Percentiles rank a stretch among this genome's conserved stretches.
These are phyloP conservation scores for Dasypogon diadema DNA, from an alignment of 2,888 invertebrate species.

Conservation along the genomic window DNA sequence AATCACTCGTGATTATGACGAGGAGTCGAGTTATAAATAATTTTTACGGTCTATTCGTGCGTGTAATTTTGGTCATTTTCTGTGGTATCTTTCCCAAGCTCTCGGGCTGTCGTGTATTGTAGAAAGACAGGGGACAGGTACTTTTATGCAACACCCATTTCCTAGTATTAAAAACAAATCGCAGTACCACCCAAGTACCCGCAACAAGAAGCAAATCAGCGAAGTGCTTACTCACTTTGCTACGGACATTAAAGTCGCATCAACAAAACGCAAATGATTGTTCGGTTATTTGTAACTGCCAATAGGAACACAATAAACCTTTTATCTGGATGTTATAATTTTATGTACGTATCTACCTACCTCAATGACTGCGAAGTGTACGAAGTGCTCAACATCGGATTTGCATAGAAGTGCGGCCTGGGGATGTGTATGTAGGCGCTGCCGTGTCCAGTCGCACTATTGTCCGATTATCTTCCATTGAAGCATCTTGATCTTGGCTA, in stretches of 20 bases:
- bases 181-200: constrained; percentile 24
- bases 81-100: no score
- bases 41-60: constrained; percentile 28
- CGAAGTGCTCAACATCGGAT: constrained; percentile 13
- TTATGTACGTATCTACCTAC: constrained; percentile 36
- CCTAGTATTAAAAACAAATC: constrained; percentile 30
- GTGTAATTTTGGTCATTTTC: background rate
- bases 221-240: constrained; percentile 30
- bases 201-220: constrained; percentile 40
- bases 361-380: constrained; percentile 7
- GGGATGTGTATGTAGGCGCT: background rate
- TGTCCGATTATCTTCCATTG: constrained; percentile 14
- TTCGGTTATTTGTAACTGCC: constrained; percentile 52
- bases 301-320: constrained; percentile 53
- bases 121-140: no score
- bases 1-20: constrained; percentile 14
- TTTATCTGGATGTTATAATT: constrained; percentile 52
- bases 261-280: constrained; percentile 41
- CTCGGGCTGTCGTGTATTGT: no score
- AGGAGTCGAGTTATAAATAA: constrained; percentile 18
- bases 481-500: constrained; percentile 14
- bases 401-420: constrained; percentile 17
- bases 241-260: constrained; percentile 44
- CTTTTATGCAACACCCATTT: background rate
- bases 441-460: constrained; percentile 22